A percentile compares a stretch with the other conserved stretches of the same genome.
phyloP scores from a whole-genome alignment of 2,888 invertebrate species.

The Ceratothoa steindachneri region DNA sequence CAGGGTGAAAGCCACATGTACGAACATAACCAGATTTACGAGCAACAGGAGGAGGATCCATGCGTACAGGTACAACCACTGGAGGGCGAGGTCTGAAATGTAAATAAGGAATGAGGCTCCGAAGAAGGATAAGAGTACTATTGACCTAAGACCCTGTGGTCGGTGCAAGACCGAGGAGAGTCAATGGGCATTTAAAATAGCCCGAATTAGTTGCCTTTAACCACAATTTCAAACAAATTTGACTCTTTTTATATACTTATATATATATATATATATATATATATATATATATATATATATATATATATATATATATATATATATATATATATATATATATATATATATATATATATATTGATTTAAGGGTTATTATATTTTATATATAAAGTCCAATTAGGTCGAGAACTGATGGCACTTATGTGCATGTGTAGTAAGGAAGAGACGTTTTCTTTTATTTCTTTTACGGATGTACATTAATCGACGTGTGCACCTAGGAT shows the following conservation, averaged over 20 bases:
- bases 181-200: too few species aligned
- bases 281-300: neutral
- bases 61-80: slow-evolving; percentile 29
- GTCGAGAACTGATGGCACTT: neutral
- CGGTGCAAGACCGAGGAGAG: too few species aligned
- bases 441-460: neutral
- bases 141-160: too few species aligned
- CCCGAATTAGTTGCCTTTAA: too few species aligned
- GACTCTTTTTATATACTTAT: neutral
- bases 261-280: neutral
- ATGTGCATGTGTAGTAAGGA: neutral
- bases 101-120: too few species aligned
- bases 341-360: too few species aligned
- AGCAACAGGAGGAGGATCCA: slow-evolving; percentile 14
- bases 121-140: too few species aligned
- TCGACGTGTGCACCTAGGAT: too few species aligned
- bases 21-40: slow-evolving; percentile 18
- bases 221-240: neutral
- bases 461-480: too few species aligned
- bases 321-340: neutral
- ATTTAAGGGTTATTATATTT: too few species aligned
- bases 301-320: neutral
- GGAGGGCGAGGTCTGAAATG: slow-evolving; percentile 9
- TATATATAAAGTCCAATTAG: too few species aligned
- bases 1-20: slow-evolving; percentile 19